A percentile compares a stretch with the other conserved stretches of the same genome.
Conservation (phyloP, 2,113 vertebrate genomes). For the Mirza zaza region DNA sequence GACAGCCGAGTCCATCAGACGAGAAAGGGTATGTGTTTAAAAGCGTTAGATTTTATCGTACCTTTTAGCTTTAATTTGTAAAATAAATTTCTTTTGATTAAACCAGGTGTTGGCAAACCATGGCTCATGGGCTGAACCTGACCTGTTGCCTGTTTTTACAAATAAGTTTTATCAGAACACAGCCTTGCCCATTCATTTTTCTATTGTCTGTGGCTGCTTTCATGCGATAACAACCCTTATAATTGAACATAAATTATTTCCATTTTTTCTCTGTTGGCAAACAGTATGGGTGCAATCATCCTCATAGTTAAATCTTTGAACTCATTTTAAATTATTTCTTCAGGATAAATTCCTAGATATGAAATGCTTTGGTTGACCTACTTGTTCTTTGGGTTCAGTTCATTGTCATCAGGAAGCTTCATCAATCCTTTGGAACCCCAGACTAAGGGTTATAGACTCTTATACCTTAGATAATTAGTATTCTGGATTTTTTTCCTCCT, state of each 20-base stretch:
- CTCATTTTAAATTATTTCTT: constrained; percentile 28
- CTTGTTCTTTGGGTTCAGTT: neutral
- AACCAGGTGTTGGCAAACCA: neutral
- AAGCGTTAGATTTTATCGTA: constrained; percentile 30
- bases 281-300: neutral
- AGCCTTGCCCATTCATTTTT: neutral
- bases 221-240: neutral
- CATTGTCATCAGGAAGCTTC: neutral
- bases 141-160: neutral
- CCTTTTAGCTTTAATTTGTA: constrained; percentile 23
- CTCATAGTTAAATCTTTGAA: neutral
- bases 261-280: neutral
- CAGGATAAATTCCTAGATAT: neutral
- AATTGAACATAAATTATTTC: neutral
- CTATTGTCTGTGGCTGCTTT: neutral
- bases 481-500: neutral
- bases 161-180: neutral
- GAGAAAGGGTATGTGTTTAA: constrained; percentile 92
- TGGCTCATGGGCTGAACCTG: neutral
- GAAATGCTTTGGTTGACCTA: neutral
- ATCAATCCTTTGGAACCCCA: neutral
- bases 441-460: neutral
- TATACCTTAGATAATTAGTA: neutral
- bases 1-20: constrained; percentile 86
- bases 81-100: neutral